Evolutionary conservation across 2,113 vertebrate species (phyloP), one percentile per base, ranked within the genome.

Genomic region (Epinephelus fuscoguttatus): DNA sequence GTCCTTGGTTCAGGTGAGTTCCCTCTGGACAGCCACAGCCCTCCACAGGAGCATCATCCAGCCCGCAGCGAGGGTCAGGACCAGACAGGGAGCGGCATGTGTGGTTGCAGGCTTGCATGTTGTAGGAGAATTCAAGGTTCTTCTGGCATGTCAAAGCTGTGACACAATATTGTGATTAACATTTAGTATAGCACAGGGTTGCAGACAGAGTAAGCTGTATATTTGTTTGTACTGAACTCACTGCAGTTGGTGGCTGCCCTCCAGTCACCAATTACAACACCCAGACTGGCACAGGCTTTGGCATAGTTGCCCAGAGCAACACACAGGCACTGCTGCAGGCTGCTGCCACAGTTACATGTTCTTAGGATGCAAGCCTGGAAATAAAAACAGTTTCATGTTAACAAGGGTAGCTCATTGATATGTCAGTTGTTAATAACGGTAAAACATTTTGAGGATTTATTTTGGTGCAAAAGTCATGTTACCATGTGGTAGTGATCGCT

Each of bases 11-110:
- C 49, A 94, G 86, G 78, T 94, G 88, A 6, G 89, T 89, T 73
- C 92, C 94, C 33, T 88, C 75, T 0, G 70, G 80, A 62, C 95
- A 96, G 53, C 94, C 93, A 42, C 95, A 96, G 9, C 95, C 95
- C 61, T 95, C 94, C 47, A 94, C 92, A 0, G 91, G 90, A n/a
- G 42, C 62, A 0, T 90, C 88, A 2, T 70, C 50, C 77, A 84
- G 56, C 19, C 59, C 80, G 56, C 95, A 95, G 75, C 87, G 82
- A 4, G 86, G 86, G 81, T 95, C 95, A 5, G 68, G 56, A 1
- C 40, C 80, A n/a, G 92, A 90, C 56, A 95, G 80, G 11, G 88
- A 94, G 5, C 47, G 80, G 57, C 95, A 96, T 4, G 94, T 95
- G 10, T 9, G 75, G 82, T 95, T 96, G 84, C 95, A 95, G 15